Evolutionary conservation across 2,797 vertebrate genomes (phyloP).

Genomic region (Geotrypetes seraphini): DNA sequence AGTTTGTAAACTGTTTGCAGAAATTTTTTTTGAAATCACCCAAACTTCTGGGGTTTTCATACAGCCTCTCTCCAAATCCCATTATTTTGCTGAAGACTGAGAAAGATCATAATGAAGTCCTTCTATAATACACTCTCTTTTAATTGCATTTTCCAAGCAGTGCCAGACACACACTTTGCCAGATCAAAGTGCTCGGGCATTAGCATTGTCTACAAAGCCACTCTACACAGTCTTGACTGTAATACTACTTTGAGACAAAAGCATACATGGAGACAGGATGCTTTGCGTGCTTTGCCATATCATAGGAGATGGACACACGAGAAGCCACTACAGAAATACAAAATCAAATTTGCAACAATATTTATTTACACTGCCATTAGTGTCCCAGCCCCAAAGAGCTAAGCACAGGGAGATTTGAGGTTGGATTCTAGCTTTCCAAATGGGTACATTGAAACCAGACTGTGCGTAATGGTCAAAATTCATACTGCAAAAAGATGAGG

Average conservation of each 20-base stretch:
- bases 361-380: no score
- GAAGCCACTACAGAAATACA: no score
- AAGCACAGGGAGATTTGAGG: no score
- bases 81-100: constrained; percentile 32
- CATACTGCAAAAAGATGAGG: no score
- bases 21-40: no score
- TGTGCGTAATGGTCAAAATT: no score
- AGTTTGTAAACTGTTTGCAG: constrained; percentile 6
- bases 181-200: constrained; percentile 15
- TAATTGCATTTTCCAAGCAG: constrained; percentile 15
- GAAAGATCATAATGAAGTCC: constrained; percentile 10
- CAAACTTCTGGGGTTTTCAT: constrained; percentile 6
- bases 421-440: no score
- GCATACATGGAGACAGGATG: constrained; percentile 12
- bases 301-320: background rate
- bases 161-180: constrained; percentile 20
- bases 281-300: constrained; percentile 2
- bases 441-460: no score
- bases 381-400: no score
- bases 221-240: constrained; percentile 9
- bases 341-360: no score
- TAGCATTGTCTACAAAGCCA: constrained; percentile 25
- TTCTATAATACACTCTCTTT: constrained; percentile 7
- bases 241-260: constrained; percentile 15
- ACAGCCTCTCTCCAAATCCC: constrained; percentile 11